Evolutionary conservation across 2,797 vertebrate genomes (phyloP), one percentile per base, ranked within the genome.

Genomic region (Sardinella longiceps): DNA sequence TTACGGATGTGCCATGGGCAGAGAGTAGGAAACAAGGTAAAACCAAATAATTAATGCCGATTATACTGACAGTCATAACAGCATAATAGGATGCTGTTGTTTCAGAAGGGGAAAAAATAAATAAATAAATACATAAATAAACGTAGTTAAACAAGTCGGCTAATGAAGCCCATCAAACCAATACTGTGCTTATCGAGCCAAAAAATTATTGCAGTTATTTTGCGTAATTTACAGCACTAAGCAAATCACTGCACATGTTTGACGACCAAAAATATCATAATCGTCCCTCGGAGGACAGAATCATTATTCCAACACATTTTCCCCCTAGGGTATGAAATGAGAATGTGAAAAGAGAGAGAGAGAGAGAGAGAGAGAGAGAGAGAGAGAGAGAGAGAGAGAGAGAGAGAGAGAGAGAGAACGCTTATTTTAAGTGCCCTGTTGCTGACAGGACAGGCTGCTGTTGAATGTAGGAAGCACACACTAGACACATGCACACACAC

Each of bases 1-100:
- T 2, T 86, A 90, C 84, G 90, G 80, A 66, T 90, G 91, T 86
- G 80, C 89, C 1, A 7, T 86, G 85, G 92, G 90, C 87, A 89
- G 91, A 92, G 84, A 45, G 3, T 25, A 45, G 80, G 51, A 81
- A 91, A 90, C 89, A 43, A 20, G 33, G 82, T 53, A 88, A 90
- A 87, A 91, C 89, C 91, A 85, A 85, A 90, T 87, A 80, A 77
- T 77, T 39, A 43, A 20, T 39, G 20, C 33, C 1, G 37, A 77
- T 43, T 23, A 77, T 18, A 77, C 33, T 43, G 70, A 80, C 74
- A 60, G 74, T 37, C 74, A 84, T 37, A 80, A 58, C 51, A 51
- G 43, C 51, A 84, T 82, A 86, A 80, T 82, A 50, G 82, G 43
- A 82, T 63, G 18, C 33, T 43, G 70, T 23, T 77, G 5, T 77